Conservation (phyloP, 2,797 vertebrate species). For the Sebastes cheni region DNA sequence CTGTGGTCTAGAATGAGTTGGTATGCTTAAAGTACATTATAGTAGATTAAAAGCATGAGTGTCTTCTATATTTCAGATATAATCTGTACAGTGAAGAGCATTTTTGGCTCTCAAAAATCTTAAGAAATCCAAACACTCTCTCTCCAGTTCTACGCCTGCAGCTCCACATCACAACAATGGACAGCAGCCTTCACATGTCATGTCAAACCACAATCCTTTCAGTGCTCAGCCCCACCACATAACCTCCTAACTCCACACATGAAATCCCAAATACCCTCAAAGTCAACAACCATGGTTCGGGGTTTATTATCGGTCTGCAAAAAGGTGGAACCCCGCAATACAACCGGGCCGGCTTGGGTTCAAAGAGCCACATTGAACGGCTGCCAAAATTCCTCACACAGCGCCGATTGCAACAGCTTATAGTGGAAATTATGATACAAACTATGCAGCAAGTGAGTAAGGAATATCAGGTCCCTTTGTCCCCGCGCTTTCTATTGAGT, state of each 20-base stretch:
- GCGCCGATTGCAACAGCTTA: slow-evolving; percentile 70
- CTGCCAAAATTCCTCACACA: slow-evolving; percentile 74
- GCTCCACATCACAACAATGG: slow-evolving; percentile 63
- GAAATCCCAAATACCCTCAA: slow-evolving; percentile 71
- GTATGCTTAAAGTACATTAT: not conserved
- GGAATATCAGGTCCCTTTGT: slow-evolving; percentile 83
- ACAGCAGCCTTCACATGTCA: slow-evolving; percentile 66
- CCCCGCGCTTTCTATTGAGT: slow-evolving; percentile 76
- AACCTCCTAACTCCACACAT: slow-evolving; percentile 62
- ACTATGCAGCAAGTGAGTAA: slow-evolving; percentile 81
- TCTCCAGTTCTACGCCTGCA: slow-evolving; percentile 59
- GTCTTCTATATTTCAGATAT: not conserved
- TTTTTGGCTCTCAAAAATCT: slow-evolving; percentile 6
- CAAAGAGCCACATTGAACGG: slow-evolving; percentile 73
- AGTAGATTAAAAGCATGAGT: not conserved
- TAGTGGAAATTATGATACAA: slow-evolving; percentile 81
- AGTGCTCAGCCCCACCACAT: slow-evolving; percentile 40
- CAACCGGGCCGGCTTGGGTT: slow-evolving; percentile 58
- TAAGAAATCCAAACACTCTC: slow-evolving; percentile 48
- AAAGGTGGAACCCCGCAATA: slow-evolving; percentile 71
- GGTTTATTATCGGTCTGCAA: slow-evolving; percentile 66
- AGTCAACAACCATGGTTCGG: slow-evolving; percentile 66
- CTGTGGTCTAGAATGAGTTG: not conserved
- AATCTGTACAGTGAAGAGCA: slow-evolving; percentile 1
- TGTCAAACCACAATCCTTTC: slow-evolving; percentile 68